Conservation (phyloP, 2,113 vertebrate species). For the Arizona elegans region DNA sequence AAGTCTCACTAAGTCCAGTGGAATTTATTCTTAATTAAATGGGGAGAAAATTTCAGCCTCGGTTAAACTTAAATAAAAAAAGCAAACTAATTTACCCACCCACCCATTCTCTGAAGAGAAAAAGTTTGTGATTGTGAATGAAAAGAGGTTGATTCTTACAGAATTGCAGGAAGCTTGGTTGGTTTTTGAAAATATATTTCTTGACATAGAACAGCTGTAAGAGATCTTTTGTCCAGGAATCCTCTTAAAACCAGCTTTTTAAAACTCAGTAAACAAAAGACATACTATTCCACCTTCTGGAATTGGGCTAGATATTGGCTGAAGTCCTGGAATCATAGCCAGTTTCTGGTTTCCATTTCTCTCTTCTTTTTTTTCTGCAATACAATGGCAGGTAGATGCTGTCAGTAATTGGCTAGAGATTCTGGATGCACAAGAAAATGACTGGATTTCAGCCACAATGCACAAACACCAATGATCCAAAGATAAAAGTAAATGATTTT, state of each 20-base stretch:
- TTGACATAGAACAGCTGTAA: slow-evolving; percentile 9
- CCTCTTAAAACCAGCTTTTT: slow-evolving; percentile 39
- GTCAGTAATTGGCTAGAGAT: background rate
- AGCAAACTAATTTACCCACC: background rate
- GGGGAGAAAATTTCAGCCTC: background rate
- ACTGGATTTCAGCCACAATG: background rate
- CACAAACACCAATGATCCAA: background rate
- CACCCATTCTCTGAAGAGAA: background rate
- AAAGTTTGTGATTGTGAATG: slow-evolving; percentile 7
- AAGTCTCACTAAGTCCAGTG: background rate
- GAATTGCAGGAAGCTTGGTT: slow-evolving; percentile 17
- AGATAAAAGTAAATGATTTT: background rate
- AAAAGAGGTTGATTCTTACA: slow-evolving; percentile 48
- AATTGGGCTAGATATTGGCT: background rate
- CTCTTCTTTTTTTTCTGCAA: background rate
- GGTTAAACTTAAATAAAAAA: background rate
- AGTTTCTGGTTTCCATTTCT: background rate
- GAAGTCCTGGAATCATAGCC: background rate
- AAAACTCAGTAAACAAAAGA: background rate
- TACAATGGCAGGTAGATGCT: background rate
- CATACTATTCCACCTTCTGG: background rate
- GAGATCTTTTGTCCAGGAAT: background rate
- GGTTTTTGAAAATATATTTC: slow-evolving; percentile 44
- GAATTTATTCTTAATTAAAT: background rate
- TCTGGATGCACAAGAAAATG: background rate